Evolutionary conservation across 2,113 vertebrate genomes (phyloP).

Genomic region (Leucopsar rothschildi): DNA sequence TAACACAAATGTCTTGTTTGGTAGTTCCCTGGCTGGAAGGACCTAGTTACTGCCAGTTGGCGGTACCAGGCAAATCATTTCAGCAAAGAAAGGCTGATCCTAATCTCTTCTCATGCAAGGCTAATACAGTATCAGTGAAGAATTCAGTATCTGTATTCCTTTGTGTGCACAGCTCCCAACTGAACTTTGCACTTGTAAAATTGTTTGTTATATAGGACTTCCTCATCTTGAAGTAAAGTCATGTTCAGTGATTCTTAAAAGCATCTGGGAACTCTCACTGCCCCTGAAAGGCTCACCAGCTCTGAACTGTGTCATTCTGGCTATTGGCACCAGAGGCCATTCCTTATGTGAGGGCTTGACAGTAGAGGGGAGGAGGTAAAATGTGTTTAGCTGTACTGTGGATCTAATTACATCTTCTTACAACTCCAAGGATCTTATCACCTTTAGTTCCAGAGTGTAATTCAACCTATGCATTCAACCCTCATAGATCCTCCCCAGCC

Average conservation of each 20-base stretch:
- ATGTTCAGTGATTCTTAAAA: neutral
- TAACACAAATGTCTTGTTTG: neutral
- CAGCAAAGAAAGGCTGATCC: conserved; percentile 52
- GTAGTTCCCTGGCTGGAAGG: conserved; percentile 3
- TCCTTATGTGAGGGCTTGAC: neutral
- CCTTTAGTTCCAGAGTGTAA: conserved; percentile 54
- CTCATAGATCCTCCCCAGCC: neutral
- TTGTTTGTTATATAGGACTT: neutral
- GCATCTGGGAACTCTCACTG: neutral
- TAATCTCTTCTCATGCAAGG: conserved; percentile 56
- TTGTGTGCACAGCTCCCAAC: neutral
- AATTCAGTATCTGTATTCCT: conserved; percentile 41
- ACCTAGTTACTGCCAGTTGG: neutral
- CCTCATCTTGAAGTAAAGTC: neutral
- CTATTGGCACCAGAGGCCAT: neutral
- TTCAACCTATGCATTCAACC: conserved; percentile 19
- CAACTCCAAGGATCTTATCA: conserved; percentile 50
- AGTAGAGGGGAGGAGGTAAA: neutral
- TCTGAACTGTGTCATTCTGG: conserved; percentile 37
- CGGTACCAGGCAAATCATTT: conserved; percentile 52
- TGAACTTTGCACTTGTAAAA: conserved; percentile 11
- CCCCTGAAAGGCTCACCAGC: neutral
- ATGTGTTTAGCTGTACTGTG: neutral
- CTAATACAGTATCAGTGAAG: conserved; percentile 46
- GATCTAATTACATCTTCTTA: conserved; percentile 52